phyloP scores from a whole-genome alignment of 2,797 vertebrate species.

The Notoglanidium macrostoma region DNA sequence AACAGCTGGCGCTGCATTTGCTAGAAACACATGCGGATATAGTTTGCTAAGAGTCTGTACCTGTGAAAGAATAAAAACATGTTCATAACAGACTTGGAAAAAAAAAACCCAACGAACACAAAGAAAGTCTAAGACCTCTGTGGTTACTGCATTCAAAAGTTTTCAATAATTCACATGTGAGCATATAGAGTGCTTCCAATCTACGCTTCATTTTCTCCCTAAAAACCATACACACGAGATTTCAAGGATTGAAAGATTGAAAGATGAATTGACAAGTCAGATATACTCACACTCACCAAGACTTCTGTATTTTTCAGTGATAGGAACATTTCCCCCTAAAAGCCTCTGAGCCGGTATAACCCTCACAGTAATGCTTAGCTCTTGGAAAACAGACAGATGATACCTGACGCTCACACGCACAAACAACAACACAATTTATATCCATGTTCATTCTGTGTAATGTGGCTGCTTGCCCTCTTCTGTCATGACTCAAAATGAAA shows the following conservation, averaged over 20 bases:
- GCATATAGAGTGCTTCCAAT: not conserved
- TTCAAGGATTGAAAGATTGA: not conserved
- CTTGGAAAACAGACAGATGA: not conserved
- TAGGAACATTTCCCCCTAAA: not conserved
- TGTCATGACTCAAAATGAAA: constrained; percentile 36
- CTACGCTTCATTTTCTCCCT: not conserved
- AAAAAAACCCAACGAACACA: not conserved
- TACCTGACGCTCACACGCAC: not conserved
- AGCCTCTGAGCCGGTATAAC: not conserved
- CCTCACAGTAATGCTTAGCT: not conserved
- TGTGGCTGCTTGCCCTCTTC: not conserved
- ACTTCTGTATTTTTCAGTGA: not conserved
- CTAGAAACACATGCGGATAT: not conserved
- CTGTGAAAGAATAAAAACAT: not conserved
- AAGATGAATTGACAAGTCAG: constrained; percentile 3
- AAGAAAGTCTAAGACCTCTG: not conserved
- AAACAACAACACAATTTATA: not conserved
- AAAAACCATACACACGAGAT: not conserved
- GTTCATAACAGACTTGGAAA: not conserved
- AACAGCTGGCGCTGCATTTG: not conserved
- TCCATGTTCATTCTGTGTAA: not conserved
- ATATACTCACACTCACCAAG: not conserved
- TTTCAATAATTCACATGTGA: not conserved
- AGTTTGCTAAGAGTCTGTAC: not conserved
- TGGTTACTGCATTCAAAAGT: not conserved